Conservation (phyloP, 2,797 vertebrate species). For the Apogon talboti region DNA sequence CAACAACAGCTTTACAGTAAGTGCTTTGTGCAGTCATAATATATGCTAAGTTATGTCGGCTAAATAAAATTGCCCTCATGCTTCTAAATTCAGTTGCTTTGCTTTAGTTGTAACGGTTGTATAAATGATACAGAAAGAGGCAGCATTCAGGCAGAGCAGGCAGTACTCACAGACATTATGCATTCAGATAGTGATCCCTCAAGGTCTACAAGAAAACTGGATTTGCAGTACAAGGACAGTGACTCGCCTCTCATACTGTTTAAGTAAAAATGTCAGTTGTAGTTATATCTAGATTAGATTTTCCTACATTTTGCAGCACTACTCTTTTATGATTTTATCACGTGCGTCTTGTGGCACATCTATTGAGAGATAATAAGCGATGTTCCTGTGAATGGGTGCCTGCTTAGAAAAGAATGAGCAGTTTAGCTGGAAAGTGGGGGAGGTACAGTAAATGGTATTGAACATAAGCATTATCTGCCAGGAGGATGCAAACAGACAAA, state of each 20-base stretch:
- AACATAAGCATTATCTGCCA: constrained; percentile 48
- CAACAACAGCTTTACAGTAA: constrained; percentile 99
- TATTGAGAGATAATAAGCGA: constrained; percentile 9
- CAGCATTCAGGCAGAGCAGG: neutral
- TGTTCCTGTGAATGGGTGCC: constrained; percentile 41
- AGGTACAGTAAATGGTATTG: constrained; percentile 27
- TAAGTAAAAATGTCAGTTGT: constrained; percentile 10
- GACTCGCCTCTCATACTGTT: constrained; percentile 1
- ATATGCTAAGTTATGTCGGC: no score
- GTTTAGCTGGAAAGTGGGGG: constrained; percentile 25
- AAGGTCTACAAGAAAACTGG: constrained; percentile 11
- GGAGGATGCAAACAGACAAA: constrained; percentile 54
- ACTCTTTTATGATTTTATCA: constrained; percentile 5
- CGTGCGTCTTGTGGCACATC: neutral
- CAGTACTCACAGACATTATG: no score
- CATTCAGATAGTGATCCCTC: constrained; percentile 1
- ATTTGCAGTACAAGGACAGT: constrained; percentile 5
- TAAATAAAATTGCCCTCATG: no score
- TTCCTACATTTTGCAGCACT: constrained; percentile 13
- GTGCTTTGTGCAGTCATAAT: constrained; percentile 53
- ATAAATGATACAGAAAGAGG: no score
- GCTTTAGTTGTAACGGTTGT: no score
- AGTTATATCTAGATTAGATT: constrained; percentile 22
- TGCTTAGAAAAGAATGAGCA: constrained; percentile 21
- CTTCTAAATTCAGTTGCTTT: neutral